Conservation (phyloP, 2,797 vertebrate genomes). For the Perdix hodgsoniae region DNA sequence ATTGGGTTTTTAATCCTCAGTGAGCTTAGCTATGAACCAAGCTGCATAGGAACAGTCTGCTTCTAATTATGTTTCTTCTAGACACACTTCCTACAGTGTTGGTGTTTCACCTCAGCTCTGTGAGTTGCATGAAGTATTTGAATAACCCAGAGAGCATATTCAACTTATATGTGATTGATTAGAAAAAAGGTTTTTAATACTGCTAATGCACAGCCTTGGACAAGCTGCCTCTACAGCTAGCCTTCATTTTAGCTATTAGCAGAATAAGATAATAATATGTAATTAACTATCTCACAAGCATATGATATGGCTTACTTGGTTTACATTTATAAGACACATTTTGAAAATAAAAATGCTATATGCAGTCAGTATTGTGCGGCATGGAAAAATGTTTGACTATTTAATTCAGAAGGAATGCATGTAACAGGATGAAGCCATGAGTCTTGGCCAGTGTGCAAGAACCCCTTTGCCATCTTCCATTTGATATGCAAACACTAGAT, state of each 20-base stretch:
- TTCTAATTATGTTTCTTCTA: background rate
- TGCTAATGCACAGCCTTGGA: slow-evolving; percentile 7
- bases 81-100: background rate
- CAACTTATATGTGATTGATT: background rate
- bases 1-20: background rate
- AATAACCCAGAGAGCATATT: background rate
- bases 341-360: slow-evolving; percentile 29
- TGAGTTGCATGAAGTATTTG: background rate
- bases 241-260: slow-evolving; percentile 43
- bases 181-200: slow-evolving; percentile 7
- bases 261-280: slow-evolving; percentile 45
- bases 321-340: slow-evolving; percentile 5
- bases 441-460: slow-evolving; percentile 6
- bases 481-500: slow-evolving; percentile 64
- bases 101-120: background rate
- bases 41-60: background rate
- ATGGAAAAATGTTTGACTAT: slow-evolving; percentile 45
- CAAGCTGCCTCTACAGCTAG: background rate
- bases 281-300: slow-evolving; percentile 33
- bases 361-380: background rate
- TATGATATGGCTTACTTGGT: background rate
- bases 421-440: slow-evolving; percentile 54
- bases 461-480: slow-evolving; percentile 47
- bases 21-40: background rate
- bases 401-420: slow-evolving; percentile 60